A percentile compares a stretch with the other conserved stretches of the same genome.
phyloP scores from a whole-genome alignment of 2,113 vertebrate species.

The Hipposideros armiger region DNA sequence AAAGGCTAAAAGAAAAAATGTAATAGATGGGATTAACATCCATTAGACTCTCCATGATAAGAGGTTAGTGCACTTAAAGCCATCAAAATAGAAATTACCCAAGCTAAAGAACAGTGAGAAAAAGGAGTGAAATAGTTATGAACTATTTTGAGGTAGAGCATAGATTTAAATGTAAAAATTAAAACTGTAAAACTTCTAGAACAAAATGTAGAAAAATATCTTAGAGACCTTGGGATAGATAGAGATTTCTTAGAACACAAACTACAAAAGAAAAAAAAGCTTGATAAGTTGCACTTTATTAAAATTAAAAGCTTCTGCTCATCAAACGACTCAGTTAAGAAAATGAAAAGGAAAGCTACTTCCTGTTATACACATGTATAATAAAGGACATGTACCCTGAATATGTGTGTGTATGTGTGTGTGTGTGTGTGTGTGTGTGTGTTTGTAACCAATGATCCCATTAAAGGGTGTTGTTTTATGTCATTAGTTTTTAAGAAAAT shows the following conservation, averaged over 20 bases:
- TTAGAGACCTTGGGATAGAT: not conserved
- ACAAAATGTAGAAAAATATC: not conserved
- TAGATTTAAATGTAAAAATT: not conserved
- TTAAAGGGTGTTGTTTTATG: not conserved
- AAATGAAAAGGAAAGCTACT: not conserved
- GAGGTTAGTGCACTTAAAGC: not conserved
- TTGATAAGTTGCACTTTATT: slow-evolving; percentile 8
- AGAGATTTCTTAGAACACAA: not conserved
- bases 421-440: too few relatives aligned
- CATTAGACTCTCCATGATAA: not conserved
- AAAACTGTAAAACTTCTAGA: not conserved
- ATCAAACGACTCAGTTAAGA: not conserved
- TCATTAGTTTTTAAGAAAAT: slow-evolving; percentile 19
- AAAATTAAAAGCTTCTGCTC: not conserved
- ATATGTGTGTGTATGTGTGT: not conserved
- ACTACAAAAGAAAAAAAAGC: not conserved
- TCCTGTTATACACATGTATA: not conserved
- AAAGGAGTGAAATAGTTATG: not conserved
- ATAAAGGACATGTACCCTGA: not conserved
- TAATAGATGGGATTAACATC: not conserved
- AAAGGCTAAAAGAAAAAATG: not conserved
- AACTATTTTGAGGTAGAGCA: not conserved
- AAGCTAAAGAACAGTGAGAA: not conserved
- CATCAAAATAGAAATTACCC: not conserved
- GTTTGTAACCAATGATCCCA: not conserved